phyloP scores from a whole-genome alignment of 2,113 vertebrate genomes.

The Stigmatopora argus region DNA sequence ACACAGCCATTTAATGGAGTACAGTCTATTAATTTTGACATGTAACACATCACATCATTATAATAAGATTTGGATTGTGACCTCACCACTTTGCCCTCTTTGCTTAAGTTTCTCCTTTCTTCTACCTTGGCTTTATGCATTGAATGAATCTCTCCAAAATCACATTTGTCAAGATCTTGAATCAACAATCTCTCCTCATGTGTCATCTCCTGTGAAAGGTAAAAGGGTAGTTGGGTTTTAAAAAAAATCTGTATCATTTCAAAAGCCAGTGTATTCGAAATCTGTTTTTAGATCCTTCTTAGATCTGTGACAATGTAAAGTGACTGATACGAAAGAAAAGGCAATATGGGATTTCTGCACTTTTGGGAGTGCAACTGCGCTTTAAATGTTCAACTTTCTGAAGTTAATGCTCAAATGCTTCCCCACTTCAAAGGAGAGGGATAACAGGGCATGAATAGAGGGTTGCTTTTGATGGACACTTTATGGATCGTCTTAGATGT shows the following conservation, averaged over 20 bases:
- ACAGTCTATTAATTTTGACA: neutral
- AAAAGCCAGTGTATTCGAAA: neutral
- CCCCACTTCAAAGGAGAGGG: constrained; percentile 12
- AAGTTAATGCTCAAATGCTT: constrained; percentile 18
- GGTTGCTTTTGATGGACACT: constrained; percentile 1
- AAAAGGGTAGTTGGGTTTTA: neutral
- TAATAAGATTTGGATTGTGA: neutral
- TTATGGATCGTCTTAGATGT: constrained; percentile 11
- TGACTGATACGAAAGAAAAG: neutral
- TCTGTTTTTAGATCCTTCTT: neutral
- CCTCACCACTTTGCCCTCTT: constrained; percentile 72
- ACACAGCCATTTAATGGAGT: neutral
- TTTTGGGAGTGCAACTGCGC: neutral
- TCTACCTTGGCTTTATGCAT: constrained; percentile 72
- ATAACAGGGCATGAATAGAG: neutral
- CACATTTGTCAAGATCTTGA: constrained; percentile 67
- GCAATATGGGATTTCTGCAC: neutral
- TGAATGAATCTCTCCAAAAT: constrained; percentile 66
- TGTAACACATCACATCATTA: neutral
- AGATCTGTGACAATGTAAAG: neutral
- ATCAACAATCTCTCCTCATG: constrained; percentile 65
- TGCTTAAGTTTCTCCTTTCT: constrained; percentile 63
- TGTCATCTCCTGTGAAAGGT: constrained; percentile 70
- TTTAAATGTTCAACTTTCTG: constrained; percentile 12
- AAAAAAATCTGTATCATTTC: neutral